Base-by-base conservation (phyloP, 2,113 vertebrate species). In the Amphilophus citrinellus region DNA sequence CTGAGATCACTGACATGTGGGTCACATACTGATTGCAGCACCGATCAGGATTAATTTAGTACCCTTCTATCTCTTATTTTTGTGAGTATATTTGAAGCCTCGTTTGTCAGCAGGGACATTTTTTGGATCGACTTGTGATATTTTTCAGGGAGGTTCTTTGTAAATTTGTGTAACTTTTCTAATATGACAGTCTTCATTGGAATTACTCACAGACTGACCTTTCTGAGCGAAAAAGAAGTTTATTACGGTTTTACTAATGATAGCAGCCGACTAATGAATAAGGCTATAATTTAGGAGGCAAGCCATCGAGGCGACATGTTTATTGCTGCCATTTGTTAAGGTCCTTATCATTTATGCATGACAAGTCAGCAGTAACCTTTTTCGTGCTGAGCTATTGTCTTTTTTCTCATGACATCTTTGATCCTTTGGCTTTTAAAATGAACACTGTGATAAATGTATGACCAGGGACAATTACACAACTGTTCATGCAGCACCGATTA, bases 361-460 rank as follows among this genome's bases (percentile, higher is more conserved):
- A 93, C 76, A 84, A 88, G 88, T 91, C 93, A 86, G 86, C 83
- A 53, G 85, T 91, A 89, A 88, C 88, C 87, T 93, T 87, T 95
- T 88, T 76, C 24, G 22, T 58, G 90, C 78, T 77, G 59, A 83
- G 91, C 87, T 87, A 91, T 92, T 90, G 66, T 82, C 85, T 80
- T 91, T 75, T 71, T 61, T 58, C 82, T 61, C 59, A 75, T 89
- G 66, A 77, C 80, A 84, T 78, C 66, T 92, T 85, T 86, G 84
- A 90, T 87, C 68, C 30, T 20, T 68, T n/a, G 61, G 83, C 83
- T 90, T 89, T 91, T 85, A 20, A 81, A 88, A 88, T 76, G 75
- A 91, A 91, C 95, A 96, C 95, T 96, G 95, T 96, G 96, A 96
- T 89, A 76, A 81, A 88, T 88, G 77, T 87, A 86, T 83, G 50